These are phyloP conservation scores for Zoanthus sansibaricus DNA, from an alignment of 92 coral and sea anemone species.

Conservation along the genomic window DNA sequence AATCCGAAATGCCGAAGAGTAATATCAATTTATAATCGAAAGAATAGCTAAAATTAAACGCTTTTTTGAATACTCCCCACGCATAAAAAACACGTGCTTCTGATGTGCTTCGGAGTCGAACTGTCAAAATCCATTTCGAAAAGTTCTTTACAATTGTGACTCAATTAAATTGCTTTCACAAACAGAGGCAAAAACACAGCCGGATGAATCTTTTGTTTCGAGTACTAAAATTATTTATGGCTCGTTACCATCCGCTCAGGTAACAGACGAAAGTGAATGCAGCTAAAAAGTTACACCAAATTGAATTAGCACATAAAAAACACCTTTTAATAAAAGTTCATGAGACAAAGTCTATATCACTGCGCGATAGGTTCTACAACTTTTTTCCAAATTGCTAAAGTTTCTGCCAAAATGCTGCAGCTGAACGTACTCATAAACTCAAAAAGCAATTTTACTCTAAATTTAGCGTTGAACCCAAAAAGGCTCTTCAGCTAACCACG, in stretches of 20 bases:
- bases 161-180: slow-evolving; percentile 27
- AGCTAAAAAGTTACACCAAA: neutral
- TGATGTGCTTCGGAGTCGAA: neutral
- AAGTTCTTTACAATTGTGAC: slow-evolving; percentile 14
- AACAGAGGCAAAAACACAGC: neutral
- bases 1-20: neutral
- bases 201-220: slow-evolving; percentile 15
- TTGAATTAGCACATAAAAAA: neutral
- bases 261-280: neutral
- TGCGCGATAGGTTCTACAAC: neutral
- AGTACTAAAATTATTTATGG: neutral
- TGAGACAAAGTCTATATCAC: neutral
- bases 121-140: slow-evolving; percentile 39
- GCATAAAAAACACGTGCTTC: slow-evolving; percentile 30
- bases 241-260: neutral
- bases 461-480: neutral
- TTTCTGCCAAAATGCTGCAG: neutral
- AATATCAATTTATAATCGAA: neutral
- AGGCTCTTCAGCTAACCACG: neutral
- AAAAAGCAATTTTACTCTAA: neutral
- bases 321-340: neutral
- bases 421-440: neutral
- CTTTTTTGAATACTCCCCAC: neutral
- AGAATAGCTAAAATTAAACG: neutral
- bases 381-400: neutral